These are phyloP conservation scores for Melipona beecheii DNA, from an alignment of 2,888 invertebrate species.

Conservation along the genomic window DNA sequence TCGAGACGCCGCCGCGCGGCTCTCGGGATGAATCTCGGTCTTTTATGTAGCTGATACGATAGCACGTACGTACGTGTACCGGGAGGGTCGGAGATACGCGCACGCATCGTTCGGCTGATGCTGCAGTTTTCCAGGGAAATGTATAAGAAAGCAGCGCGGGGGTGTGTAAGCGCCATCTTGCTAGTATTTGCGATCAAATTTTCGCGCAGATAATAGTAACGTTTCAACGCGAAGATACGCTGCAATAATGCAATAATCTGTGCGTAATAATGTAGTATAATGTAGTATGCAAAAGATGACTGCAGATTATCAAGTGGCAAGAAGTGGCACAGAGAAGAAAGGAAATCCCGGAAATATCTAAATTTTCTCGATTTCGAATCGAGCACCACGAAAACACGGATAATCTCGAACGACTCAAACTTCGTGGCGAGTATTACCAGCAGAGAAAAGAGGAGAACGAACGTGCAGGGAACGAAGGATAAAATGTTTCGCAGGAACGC, in stretches of 20 bases:
- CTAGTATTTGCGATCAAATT: conserved; percentile 8
- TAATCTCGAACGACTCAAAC: neutral
- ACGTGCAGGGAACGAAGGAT: neutral
- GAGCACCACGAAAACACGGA: too few relatives aligned
- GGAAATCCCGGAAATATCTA: neutral
- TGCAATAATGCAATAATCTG: too few relatives aligned
- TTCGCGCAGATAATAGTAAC: neutral
- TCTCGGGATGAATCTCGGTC: conserved; percentile 57
- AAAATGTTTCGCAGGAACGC: neutral
- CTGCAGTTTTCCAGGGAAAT: conserved; percentile 76
- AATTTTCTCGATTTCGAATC: neutral
- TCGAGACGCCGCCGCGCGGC: conserved; percentile 49
- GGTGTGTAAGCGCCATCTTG: neutral
- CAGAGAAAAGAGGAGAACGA: neutral
- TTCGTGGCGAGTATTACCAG: too few relatives aligned
- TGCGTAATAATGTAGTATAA: neutral
- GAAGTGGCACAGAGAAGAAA: neutral
- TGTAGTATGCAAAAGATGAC: too few relatives aligned
- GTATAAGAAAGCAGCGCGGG: conserved; percentile 32
- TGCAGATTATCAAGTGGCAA: too few relatives aligned
- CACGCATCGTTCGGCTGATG: conserved; percentile 75
- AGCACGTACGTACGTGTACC: conserved; percentile 12
- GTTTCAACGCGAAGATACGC: too few relatives aligned
- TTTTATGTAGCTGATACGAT: conserved; percentile 51
- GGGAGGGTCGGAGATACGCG: conserved; percentile 46